Conservation (phyloP, 2,888 invertebrate species). For the Cylindroiulus punctatus region DNA sequence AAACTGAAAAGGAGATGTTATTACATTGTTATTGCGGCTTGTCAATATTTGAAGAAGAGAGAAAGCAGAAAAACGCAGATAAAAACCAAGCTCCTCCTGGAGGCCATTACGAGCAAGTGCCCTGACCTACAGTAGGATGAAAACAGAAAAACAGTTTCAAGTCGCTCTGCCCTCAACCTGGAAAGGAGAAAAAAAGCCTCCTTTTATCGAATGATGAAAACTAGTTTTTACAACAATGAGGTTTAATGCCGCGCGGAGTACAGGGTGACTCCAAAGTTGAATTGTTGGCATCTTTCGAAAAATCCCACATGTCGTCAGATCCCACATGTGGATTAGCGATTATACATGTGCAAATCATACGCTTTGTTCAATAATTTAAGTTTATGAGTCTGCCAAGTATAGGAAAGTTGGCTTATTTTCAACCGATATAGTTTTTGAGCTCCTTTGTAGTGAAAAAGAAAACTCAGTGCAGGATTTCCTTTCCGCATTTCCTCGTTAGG, state of each 20-base stretch:
- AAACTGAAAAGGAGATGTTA: conserved; percentile 26
- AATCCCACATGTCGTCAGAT: no score
- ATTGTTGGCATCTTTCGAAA: no score
- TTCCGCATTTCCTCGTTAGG: no score
- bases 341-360: no score
- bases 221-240: neutral
- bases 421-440: no score
- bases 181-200: neutral
- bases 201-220: conserved; percentile 4
- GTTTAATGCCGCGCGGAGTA: neutral
- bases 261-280: neutral
- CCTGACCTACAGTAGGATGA: neutral
- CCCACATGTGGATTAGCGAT: no score
- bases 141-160: conserved; percentile 22
- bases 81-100: conserved; percentile 25
- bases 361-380: no score
- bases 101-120: neutral
- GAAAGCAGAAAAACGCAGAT: conserved; percentile 1
- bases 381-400: no score
- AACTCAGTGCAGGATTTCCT: no score
- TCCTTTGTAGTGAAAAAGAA: no score
- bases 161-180: neutral
- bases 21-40: conserved; percentile 38
- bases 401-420: no score
- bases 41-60: conserved; percentile 34